Evolutionary conservation across 2,113 vertebrate species (phyloP).

Genomic region (Hypocryptadius cinnamomeus): DNA sequence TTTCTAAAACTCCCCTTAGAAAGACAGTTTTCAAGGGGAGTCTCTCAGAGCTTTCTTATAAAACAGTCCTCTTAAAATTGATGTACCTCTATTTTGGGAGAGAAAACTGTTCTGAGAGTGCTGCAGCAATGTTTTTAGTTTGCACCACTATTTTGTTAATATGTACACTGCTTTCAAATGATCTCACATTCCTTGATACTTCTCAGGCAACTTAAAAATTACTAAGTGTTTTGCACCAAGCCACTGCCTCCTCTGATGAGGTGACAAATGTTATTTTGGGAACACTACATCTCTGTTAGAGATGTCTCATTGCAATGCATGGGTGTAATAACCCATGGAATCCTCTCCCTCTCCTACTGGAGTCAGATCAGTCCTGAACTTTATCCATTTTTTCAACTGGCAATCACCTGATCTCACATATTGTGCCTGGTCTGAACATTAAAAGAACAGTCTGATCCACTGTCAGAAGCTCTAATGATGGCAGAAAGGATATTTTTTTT

Average conservation of each 20-base stretch:
- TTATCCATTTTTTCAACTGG: neutral
- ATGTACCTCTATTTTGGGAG: neutral
- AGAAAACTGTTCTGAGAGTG: neutral
- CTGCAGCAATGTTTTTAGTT: neutral
- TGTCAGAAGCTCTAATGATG: neutral
- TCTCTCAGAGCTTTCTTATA: neutral
- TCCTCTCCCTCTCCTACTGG: neutral
- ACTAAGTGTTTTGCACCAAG: neutral
- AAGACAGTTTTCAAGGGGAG: neutral
- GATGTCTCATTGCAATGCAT: neutral
- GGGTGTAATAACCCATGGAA: neutral
- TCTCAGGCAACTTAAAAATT: neutral
- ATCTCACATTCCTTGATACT: neutral
- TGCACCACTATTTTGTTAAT: neutral
- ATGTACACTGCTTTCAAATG: neutral
- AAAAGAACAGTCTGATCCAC: neutral
- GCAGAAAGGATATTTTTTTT: neutral
- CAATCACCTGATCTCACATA: neutral
- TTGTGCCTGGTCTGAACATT: neutral
- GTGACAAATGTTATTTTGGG: neutral
- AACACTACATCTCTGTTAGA: neutral
- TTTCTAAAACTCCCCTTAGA: neutral
- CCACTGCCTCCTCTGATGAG: neutral
- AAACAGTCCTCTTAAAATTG: neutral
- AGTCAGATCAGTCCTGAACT: neutral